Percentiles rank a stretch among this genome's conserved stretches.
These are phyloP conservation scores for Bothrops jararaca DNA, from an alignment of 2,113 vertebrate genomes.

Conservation along the genomic window DNA sequence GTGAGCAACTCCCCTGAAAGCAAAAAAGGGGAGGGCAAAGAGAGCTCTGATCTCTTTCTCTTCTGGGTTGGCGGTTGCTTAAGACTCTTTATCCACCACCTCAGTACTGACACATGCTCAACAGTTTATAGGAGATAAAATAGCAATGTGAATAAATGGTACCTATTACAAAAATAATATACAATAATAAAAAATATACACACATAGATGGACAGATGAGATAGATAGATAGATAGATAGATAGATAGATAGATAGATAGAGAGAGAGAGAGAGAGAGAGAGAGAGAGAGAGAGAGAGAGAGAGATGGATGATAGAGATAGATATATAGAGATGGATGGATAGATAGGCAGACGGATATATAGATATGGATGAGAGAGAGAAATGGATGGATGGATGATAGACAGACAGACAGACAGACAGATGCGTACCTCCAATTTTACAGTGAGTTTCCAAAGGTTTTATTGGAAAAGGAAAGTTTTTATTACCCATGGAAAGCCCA, in stretches of 20 bases:
- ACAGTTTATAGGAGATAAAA: neutral
- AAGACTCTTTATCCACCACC: neutral
- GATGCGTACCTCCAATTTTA: neutral
- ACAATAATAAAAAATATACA: neutral
- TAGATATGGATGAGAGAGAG: too few relatives aligned
- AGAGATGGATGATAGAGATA: too few relatives aligned
- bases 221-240: neutral
- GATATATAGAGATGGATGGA: too few relatives aligned
- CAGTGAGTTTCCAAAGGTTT: neutral
- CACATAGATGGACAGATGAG: neutral
- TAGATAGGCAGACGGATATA: too few relatives aligned
- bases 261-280: too few relatives aligned
- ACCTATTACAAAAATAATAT: neutral
- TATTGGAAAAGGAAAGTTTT: neutral
- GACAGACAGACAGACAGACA: too few relatives aligned
- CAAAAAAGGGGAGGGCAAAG: neutral
- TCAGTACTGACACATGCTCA: neutral
- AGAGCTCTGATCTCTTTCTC: neutral
- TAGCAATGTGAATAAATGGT: neutral
- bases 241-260: neutral
- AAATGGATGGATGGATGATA: too few relatives aligned
- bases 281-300: too few relatives aligned
- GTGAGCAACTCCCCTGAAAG: neutral
- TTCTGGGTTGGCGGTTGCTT: neutral
- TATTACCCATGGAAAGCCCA: neutral